Evolutionary conservation across 2,113 vertebrate species (phyloP), one percentile per base, ranked within the genome.

Genomic region (Laterallus jamaicensis): DNA sequence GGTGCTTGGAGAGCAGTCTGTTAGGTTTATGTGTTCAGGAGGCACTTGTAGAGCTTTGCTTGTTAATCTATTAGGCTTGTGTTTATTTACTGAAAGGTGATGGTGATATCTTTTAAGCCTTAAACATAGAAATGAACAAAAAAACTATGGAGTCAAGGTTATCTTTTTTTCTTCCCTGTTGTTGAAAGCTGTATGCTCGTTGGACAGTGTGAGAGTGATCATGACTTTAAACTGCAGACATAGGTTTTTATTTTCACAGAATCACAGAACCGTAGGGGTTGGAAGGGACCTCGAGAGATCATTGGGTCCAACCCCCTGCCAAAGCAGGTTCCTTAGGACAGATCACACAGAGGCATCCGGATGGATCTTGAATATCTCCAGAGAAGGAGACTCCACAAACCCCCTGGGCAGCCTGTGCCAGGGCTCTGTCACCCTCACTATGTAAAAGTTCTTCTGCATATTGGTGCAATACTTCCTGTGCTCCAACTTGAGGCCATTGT

Each of bases 191-290:
- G 66, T 90, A 22, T 59, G 3, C 31, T 91, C 94, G 86, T 85
- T 85, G 78, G 71, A 93, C 32, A 63, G 67, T 58, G 54, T 25
- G 77, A 69, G 93, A 88, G 11, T 82, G 81, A 88, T 89, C 31
- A 10, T 80, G 88, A 75, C 83, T 96, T 95, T 58, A 83, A 85
- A 62, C 82, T 67, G 26, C 60, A 90, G 49, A 79, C 12, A 9
- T 49, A 42, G n/a, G 39, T 86, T 95, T 82, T 96, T 96, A 83
- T 69, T 96, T 96, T 89, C 73, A 18, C 44, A 47, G 44, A 47
- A 47, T 47, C 73, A 18, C 44, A 47, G 44, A 18, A 19, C 9
- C 17, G 4, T 47, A 47, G 44, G 44, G 44, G 44, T 47, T 47
- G 44, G 44, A 47, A 47, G 44, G 17, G 44, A 19, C 17, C 44